Conservation (phyloP, 2,888 invertebrate genomes). For the Elmis aenea region DNA sequence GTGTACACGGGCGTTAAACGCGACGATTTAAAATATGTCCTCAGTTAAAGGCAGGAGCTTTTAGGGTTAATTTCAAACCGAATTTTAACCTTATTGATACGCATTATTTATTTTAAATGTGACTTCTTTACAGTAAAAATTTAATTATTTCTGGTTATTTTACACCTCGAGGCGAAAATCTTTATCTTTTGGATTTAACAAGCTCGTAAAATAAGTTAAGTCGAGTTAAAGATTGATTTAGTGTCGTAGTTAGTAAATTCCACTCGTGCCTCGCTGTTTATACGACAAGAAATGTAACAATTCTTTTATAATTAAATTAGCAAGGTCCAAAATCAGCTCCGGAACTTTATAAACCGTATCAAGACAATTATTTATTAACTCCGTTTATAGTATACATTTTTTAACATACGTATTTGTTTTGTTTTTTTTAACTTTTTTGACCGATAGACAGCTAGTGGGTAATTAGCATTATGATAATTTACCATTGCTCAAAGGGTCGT, state of each 20-base stretch:
- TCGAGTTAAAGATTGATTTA: conserved; percentile 17
- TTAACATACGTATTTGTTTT: too few species aligned
- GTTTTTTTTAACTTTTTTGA: too few species aligned
- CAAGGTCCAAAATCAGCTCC: conserved; percentile 8
- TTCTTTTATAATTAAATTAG: conserved; percentile 18
- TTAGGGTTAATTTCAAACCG: conserved; percentile 7
- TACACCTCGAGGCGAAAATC: conserved; percentile 14
- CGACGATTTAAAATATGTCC: conserved; percentile 9
- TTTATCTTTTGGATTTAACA: conserved; percentile 16
- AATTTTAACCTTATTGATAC: conserved; percentile 11
- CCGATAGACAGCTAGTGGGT: too few species aligned
- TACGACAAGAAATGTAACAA: conserved; percentile 14
- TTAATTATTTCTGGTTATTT: conserved; percentile 18
- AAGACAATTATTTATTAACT: conserved; percentile 12
- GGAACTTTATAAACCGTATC: conserved; percentile 10
- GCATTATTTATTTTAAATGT: conserved; percentile 15
- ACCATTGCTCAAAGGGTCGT: too few species aligned
- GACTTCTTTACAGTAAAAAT: conserved; percentile 12
- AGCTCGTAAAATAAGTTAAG: conserved; percentile 17
- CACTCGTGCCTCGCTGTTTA: conserved; percentile 13
- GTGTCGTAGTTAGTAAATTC: conserved; percentile 15
- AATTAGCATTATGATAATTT: too few species aligned
- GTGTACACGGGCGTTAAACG: conserved; percentile 12
- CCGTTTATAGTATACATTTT: too few species aligned
- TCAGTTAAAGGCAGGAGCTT: conserved; percentile 6